A percentile compares a stretch with the other conserved stretches of the same genome.
Conservation (phyloP, 1,140 invertebrate genomes). For the Telenomus remus region DNA sequence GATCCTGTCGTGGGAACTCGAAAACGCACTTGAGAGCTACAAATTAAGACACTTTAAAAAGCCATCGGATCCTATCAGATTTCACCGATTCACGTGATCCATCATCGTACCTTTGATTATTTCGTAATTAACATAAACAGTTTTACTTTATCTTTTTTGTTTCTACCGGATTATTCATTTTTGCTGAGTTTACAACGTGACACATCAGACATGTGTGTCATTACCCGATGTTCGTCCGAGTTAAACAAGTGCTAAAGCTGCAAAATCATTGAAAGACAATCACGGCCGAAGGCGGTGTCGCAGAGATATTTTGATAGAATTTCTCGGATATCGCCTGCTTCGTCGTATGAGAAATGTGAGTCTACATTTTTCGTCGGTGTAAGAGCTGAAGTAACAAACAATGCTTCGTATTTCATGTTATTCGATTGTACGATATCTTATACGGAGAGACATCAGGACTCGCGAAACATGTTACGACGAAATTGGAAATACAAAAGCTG, state of each 20-base stretch:
- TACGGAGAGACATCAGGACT: background rate
- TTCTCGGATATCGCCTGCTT: constrained; percentile 22
- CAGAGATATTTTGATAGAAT: constrained; percentile 25
- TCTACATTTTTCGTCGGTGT: constrained; percentile 25
- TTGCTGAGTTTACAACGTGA: constrained; percentile 22
- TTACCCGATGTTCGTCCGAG: constrained; percentile 22
- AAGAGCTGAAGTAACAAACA: constrained; percentile 11
- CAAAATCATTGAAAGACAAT: constrained; percentile 30
- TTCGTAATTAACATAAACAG: too few relatives aligned
- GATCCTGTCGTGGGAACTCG: constrained; percentile 47
- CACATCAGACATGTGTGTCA: constrained; percentile 37
- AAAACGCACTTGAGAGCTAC: constrained; percentile 34
- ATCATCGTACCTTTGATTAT: too few relatives aligned
- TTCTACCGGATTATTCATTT: constrained; percentile 22
- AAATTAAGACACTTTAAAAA: constrained; percentile 41
- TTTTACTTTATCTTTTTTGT: constrained; percentile 10
- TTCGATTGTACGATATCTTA: constrained; percentile 32
- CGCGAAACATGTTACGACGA: constrained; percentile 12
- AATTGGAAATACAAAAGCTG: too few relatives aligned
- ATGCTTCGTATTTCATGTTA: constrained; percentile 25
- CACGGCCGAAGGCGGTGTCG: background rate
- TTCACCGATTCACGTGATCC: background rate
- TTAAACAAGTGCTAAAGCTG: constrained; percentile 13
- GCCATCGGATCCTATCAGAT: constrained; percentile 23
- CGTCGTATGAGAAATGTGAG: constrained; percentile 25